phyloP scores from a whole-genome alignment of 2,888 invertebrate species.

The Linhomoeus sp. region DNA sequence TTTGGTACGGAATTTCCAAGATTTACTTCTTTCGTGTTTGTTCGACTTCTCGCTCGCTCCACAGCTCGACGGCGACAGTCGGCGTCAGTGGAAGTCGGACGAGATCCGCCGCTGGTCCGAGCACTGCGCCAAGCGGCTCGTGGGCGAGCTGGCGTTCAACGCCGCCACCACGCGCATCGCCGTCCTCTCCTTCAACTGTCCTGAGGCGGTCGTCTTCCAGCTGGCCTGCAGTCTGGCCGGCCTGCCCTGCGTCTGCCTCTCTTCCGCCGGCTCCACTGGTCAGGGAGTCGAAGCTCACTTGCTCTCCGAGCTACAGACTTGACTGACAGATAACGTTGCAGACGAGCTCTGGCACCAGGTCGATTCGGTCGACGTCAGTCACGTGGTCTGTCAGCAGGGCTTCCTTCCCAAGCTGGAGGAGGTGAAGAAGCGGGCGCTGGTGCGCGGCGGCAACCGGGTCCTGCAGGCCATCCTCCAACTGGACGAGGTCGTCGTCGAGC shows the following conservation, averaged over 20 bases:
- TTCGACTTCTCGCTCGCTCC: too few species aligned
- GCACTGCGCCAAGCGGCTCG: slow-evolving; percentile 13
- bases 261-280: too few species aligned
- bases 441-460: neutral
- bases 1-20: too few species aligned
- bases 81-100: slow-evolving; percentile 18
- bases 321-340: too few species aligned
- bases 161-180: slow-evolving; percentile 11
- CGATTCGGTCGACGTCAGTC: slow-evolving; percentile 17
- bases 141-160: slow-evolving; percentile 6
- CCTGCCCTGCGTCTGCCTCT: too few species aligned
- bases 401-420: slow-evolving; percentile 14
- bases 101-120: slow-evolving; percentile 17
- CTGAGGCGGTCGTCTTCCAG: slow-evolving; percentile 5
- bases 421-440: neutral
- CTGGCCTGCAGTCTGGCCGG: slow-evolving; percentile 4
- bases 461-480: neutral
- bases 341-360: slow-evolving; percentile 23
- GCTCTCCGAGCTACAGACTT: too few species aligned
- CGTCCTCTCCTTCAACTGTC: slow-evolving; percentile 12
- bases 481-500: neutral
- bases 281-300: too few species aligned
- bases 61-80: slow-evolving; percentile 16
- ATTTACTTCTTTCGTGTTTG: too few species aligned
- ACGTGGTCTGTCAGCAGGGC: slow-evolving; percentile 16